phyloP scores from a whole-genome alignment of 2,797 vertebrate genomes.

The Parauchenoglanis ngamensis region DNA sequence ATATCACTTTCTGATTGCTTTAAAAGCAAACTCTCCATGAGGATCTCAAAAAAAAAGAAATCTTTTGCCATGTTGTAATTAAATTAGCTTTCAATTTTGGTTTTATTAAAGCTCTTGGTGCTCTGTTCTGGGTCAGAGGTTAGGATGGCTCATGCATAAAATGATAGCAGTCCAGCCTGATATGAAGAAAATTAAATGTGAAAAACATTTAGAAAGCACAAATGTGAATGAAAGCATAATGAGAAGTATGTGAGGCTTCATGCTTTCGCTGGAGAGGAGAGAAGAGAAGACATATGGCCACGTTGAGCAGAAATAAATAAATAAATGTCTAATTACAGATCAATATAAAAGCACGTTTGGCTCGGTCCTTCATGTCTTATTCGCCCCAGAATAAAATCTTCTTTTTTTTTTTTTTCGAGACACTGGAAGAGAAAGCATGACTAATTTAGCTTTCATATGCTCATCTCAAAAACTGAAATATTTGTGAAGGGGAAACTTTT shows the following conservation, averaged over 20 bases:
- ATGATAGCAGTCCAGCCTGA: not conserved
- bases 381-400: slow-evolving; percentile 34
- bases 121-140: slow-evolving; percentile 36
- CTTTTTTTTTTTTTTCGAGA: slow-evolving; percentile 42
- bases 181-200: slow-evolving; percentile 39
- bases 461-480: slow-evolving; percentile 33
- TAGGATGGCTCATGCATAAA: slow-evolving; percentile 37
- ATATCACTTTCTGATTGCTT: slow-evolving; percentile 9
- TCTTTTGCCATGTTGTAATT: slow-evolving; percentile 41
- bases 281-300: slow-evolving; percentile 19
- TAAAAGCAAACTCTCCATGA: slow-evolving; percentile 10
- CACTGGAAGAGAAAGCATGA: slow-evolving; percentile 26
- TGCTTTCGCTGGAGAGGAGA: not conserved
- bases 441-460: slow-evolving; percentile 51
- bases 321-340: slow-evolving; percentile 27
- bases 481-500: slow-evolving; percentile 12
- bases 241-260: not conserved
- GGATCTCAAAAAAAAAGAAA: not conserved
- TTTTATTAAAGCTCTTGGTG: slow-evolving; percentile 39
- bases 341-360: slow-evolving; percentile 42
- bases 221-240: not conserved
- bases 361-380: slow-evolving; percentile 27
- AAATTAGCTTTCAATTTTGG: slow-evolving; percentile 50
- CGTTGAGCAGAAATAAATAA: not conserved
- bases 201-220: not conserved